Evolutionary conservation across 1,140 invertebrate genomes (phyloP), one percentile per base, ranked within the genome.

Genomic region (Drosophila nigrodunni): DNA sequence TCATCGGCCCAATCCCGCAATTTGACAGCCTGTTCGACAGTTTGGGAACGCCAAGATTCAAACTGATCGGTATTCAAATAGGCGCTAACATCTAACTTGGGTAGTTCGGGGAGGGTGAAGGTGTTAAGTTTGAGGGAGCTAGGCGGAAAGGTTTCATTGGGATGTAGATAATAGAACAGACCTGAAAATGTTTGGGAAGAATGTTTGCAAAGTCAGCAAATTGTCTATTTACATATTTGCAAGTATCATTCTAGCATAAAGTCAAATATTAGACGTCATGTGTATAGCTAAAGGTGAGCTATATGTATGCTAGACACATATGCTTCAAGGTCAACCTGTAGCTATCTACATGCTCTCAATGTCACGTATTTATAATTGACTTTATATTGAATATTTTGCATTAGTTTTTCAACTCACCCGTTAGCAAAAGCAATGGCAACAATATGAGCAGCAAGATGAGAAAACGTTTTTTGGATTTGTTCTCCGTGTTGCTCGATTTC

Each of bases 351-450:
- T 30, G 25, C 25, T 30, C 39, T 60, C 72, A 74, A 70, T 69
- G 72, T 74, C 65, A 74, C 21, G 55, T 57, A 58, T 46, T 70
- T 50, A 86, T 74, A 77, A 83, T 80, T 74, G 43, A 83, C 39
- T 74, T 82, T 82, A 74, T 61, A 61, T 70, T 47, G n/a, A 37
- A 49, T 44, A 35, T 21, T 44, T 62, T 7, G 6, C 6, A 44
- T 58, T 21, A 18, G 43, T 58, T 44, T 70, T 46, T 59, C 11
- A 30, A 93, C 93, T 93, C 88, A 94, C 93, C 93, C 71, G 86
- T 91, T 60, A 94, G 75, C 59, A 94, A 41, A 35, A 94, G 72
- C 47, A 94, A 77, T 3, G 93, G 93, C 60, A 94, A 35, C 43
- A 94, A 41, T 46, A 93, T 81, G n/a, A 94, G 78, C n/a, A 92